A percentile compares a stretch with the other conserved stretches of the same genome.
Evolutionary conservation across 2,888 invertebrate genomes (phyloP).

Genomic region (Cryptocephalus moraei): DNA sequence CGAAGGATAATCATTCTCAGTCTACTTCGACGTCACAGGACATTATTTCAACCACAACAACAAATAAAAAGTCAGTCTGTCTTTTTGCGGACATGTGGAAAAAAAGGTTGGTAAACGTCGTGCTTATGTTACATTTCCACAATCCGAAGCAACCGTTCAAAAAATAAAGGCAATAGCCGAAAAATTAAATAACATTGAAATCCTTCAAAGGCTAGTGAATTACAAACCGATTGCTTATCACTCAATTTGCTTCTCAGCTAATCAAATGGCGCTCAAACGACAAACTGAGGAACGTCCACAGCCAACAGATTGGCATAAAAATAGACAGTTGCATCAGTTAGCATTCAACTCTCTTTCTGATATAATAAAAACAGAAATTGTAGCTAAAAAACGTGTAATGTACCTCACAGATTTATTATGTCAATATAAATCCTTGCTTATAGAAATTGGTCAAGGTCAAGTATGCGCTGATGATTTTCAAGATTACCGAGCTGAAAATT

Average conservation of each 20-base stretch:
- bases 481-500: too few species aligned
- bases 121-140: slow-evolving; percentile 1
- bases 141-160: slow-evolving; percentile 3
- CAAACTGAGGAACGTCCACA: slow-evolving; percentile 3
- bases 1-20: slow-evolving; percentile 1
- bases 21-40: slow-evolving; percentile 2
- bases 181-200: slow-evolving; percentile 1
- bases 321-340: slow-evolving; percentile 3
- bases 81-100: slow-evolving; percentile 3
- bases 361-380: slow-evolving; percentile 2
- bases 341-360: slow-evolving; percentile 3
- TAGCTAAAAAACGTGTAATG: slow-evolving; percentile 1
- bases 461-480: too few species aligned
- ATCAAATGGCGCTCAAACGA: slow-evolving; percentile 2
- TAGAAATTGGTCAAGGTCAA: too few species aligned
- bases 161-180: slow-evolving; percentile 3
- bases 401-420: slow-evolving; percentile 2
- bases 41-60: slow-evolving; percentile 1
- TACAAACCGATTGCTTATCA: slow-evolving; percentile 2
- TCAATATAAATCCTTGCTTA: slow-evolving; percentile 3
- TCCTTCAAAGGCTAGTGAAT: background rate
- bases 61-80: slow-evolving; percentile 2
- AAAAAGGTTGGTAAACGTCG: slow-evolving; percentile 3
- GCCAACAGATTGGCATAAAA: slow-evolving; percentile 4
- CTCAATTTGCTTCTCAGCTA: slow-evolving; percentile 1